A percentile compares a stretch with the other conserved stretches of the same genome.
Evolutionary conservation across 1,140 invertebrate genomes (phyloP).

Genomic region (Maniola jurtina): DNA sequence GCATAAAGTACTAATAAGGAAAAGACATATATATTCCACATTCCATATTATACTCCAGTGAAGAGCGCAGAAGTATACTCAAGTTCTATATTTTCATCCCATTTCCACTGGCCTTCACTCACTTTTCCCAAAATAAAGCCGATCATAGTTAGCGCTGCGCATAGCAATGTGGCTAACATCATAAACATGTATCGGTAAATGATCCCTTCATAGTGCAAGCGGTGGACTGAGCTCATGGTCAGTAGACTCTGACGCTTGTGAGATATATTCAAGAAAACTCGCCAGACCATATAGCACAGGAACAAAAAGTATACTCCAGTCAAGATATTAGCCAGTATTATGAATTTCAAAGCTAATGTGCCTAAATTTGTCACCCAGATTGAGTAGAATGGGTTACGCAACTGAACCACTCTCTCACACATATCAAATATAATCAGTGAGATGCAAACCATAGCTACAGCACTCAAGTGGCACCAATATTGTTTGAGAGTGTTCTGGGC

Average conservation of each 20-base stretch:
- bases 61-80: conserved; percentile 98
- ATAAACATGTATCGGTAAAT: conserved; percentile 99
- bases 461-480: conserved; percentile 97
- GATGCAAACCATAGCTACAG: conserved; percentile 93
- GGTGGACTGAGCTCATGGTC: conserved; percentile 92
- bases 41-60: conserved; percentile 99
- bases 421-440: conserved; percentile 98
- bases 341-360: conserved; percentile 95
- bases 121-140: conserved; percentile 97
- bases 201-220: conserved; percentile 95
- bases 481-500: conserved; percentile 88
- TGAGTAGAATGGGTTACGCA: conserved; percentile 98
- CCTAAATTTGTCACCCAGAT: conserved; percentile 97
- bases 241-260: conserved; percentile 91
- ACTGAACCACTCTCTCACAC: conserved; percentile 96
- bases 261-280: conserved; percentile 95
- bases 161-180: conserved; percentile 96
- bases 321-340: conserved; percentile 94
- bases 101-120: conserved; percentile 96
- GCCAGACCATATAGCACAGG: conserved; percentile 95
- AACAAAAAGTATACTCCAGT: conserved; percentile 96
- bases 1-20: conserved; percentile 97
- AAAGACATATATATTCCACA: conserved; percentile 99
- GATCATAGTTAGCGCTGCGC: conserved; percentile 95
- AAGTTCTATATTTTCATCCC: conserved; percentile 92